Base-by-base conservation (phyloP, 2,888 invertebrate species). In the Drosophila anceps region DNA sequence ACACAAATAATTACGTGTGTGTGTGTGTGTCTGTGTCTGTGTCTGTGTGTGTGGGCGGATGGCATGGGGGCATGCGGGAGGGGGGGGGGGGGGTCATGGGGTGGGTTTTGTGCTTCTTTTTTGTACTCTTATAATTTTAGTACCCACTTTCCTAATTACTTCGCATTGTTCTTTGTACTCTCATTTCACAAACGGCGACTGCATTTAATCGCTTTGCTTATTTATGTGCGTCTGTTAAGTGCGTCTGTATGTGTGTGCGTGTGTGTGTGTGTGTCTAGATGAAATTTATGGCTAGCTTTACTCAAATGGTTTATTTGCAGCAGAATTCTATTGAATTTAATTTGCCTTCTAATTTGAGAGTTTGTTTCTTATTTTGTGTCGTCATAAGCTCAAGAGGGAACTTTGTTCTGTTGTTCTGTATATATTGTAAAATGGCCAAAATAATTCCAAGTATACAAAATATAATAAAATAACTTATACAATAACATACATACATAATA, bases 81-180 rank as follows among this genome's bases (percentile, higher is more conserved):
- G 7, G 48, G 35, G 48, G 20, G 50, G 31, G 15, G 9, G 3
- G 9, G 53, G 18, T 1, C 29, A 48, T 33, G 50, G 31, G 15
- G 9, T 8, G 9, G 53, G 18, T 1, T 0, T 3, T 35, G 33
- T 13, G 43, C 37, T 43, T 35, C 8, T 29, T 20, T 37, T 20
- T 15, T 44, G 69, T 58, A 46, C 71, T 71, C 69, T 77, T 77
- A 81, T 72, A 74, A 73, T 81, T 77, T 86, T 84, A 81, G 75
- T 81, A 75, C 67, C 72, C 82, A 75, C 70, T 86, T 86, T 72
- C 63, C 61, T 84, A 86, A 86, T 86, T 86, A 78, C 83, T 69
- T 77, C 48, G 41, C 63, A 63, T 68, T 76, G 71, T 69, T 76
- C 62, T 60, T 53, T 57, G 31, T 71, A 20, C 62, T 46, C 35